Evolutionary conservation across 2,888 invertebrate genomes (phyloP), one percentile per base, ranked within the genome.

Genomic region (Diarsia dahlii): DNA sequence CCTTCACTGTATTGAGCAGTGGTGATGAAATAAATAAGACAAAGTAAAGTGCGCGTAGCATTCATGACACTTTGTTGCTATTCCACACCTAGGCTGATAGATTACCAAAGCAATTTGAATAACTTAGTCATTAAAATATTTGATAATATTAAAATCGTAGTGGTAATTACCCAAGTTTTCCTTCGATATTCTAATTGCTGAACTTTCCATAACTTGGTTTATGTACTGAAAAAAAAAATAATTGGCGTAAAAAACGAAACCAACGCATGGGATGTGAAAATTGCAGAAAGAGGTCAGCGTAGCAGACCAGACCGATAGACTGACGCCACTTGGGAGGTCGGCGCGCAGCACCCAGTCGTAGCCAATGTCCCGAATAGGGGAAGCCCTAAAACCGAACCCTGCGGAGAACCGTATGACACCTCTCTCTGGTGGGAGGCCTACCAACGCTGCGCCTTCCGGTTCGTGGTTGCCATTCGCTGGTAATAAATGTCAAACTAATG

Each of bases 131-230:
- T 45, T 69, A 23, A n/a, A 46, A 10, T 46, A 23, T 23, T 39
- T 23, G 20, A 64, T 1, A 9, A 50, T 64, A 56, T n/a, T 50
- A 28, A 63, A 74, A 64, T 48, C n/a, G 0, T 46, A 18, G 3
- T 18, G 3, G 28, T 64, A 58, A 52, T 82, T 89, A 93, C 94
- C 91, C 52, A 94, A 84, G 76, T 86, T 90, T 63, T 81, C 73
- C 56, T 75, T 74, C 50, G 84, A 20, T 39, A 93, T 45, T 48
- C 52, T 74, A 9, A 85, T 34, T 2, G 89, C 34, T 64, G 80
- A 39, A 20, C 79, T 70, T 20, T 75, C 77, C 50, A 72, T 82
- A 56, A 77, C 86, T 69, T 87, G 85, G 66, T 86, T 88, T 34
- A 85, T 45, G 81, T 91, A 91, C 93, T 93, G 88, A 77, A 91